Evolutionary conservation across 1,140 invertebrate genomes (phyloP), one percentile per base, ranked within the genome.

Genomic region (Archivesica marissinica): DNA sequence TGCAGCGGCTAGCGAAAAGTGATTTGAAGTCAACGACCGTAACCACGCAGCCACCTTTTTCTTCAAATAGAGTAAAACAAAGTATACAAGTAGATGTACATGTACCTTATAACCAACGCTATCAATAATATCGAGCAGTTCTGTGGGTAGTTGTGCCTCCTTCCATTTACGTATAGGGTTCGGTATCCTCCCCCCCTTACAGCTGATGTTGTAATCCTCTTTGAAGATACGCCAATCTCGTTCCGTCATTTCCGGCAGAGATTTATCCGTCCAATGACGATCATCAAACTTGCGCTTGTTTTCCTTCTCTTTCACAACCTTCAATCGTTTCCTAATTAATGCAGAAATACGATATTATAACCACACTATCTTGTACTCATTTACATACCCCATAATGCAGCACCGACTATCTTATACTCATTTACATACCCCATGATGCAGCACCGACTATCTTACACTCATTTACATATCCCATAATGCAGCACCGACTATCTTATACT

Each of bases 211-310:
- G 92, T 99, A 99, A 95, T 99, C 99, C 95, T 99, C 99, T 86
- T 99, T 96, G 92, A 99, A 99, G 90, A 99, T 99, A 93, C 99
- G 96, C 99, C 99, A 99, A 95, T 99, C 99, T 92, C 99, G 95
- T 93, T 99, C 99, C 13, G 97, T 98, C 99, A 99, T 99, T 94
- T 99, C 98, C 70, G 97, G 96, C 0, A 97, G 92, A 15, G 96
- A 96, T 94, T 99, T 99, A 89, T 99, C 98, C 23, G 97, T 97
- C 99, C 99, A 99, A 94, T 99, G 99, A 33, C 99, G 95, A 93
- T 99, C 99, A 95, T 99, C 99, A 97, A 98, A 99, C 92, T 98
- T 97, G 92, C 99, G 98, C 94, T 99, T 99, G 86, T 99, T 98
- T 95, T 99, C 98, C 93, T 98, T 98, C 90, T 97, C 96, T 90